A percentile compares a stretch with the other conserved stretches of the same genome.
These are phyloP conservation scores for Lucilia sericata DNA, from an alignment of 1,140 invertebrate species.

Conservation along the genomic window DNA sequence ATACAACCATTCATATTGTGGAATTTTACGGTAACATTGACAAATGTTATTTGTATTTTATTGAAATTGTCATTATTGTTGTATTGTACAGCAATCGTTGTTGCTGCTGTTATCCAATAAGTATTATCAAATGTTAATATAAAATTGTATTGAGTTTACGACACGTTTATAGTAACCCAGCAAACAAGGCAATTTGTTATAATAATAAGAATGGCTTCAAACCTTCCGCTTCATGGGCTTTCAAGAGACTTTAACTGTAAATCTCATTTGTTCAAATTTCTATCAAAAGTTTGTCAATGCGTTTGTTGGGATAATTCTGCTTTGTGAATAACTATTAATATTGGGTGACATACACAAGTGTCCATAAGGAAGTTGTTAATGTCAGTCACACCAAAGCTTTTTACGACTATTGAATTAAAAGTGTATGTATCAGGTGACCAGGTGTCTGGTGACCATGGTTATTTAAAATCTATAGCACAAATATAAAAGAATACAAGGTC, in stretches of 20 bases:
- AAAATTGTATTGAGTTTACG: neutral
- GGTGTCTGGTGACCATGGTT: too few relatives aligned
- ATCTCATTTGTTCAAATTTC: too few relatives aligned
- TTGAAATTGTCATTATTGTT: neutral
- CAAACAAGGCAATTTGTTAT: neutral
- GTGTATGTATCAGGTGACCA: too few relatives aligned
- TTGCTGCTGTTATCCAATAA: neutral
- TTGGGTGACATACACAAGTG: constrained; percentile 9
- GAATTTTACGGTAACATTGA: neutral
- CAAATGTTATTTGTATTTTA: neutral
- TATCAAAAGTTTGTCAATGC: too few relatives aligned
- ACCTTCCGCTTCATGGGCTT: too few relatives aligned
- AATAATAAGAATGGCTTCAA: too few relatives aligned
- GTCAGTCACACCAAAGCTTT: neutral
- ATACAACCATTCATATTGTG: neutral
- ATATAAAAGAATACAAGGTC: too few relatives aligned
- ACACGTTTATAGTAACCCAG: neutral
- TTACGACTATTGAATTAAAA: neutral
- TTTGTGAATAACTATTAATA: neutral
- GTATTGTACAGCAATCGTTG: neutral
- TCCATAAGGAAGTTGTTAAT: neutral
- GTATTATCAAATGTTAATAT: neutral
- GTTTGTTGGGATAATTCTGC: too few relatives aligned
- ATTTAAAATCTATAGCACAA: too few relatives aligned
- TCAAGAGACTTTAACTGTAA: too few relatives aligned